These are phyloP conservation scores for Acridotheres tristis DNA, from an alignment of 2,797 vertebrate genomes.

Conservation along the genomic window DNA sequence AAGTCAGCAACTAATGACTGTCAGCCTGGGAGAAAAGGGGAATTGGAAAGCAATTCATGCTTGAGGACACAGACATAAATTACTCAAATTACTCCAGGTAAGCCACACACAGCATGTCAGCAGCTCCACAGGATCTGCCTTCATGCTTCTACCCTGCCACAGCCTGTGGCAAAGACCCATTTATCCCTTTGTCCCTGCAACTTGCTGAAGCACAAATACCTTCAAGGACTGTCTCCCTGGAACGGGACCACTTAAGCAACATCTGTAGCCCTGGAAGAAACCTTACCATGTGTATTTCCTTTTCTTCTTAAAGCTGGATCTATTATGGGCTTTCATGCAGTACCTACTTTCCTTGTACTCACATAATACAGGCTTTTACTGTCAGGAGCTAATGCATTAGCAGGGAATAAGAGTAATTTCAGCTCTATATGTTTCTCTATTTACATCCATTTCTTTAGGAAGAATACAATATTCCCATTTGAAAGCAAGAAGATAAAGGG, in stretches of 20 bases:
- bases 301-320: neutral
- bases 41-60: neutral
- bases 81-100: slow-evolving; percentile 42
- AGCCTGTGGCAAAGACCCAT: neutral
- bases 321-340: neutral
- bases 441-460: neutral
- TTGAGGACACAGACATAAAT: slow-evolving; percentile 30
- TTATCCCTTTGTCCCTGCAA: slow-evolving; percentile 29
- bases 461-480: neutral
- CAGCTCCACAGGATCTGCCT: neutral
- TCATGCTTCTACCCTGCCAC: neutral
- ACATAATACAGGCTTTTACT: neutral
- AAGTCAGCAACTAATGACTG: slow-evolving; percentile 33
- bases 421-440: neutral
- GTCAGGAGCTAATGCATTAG: neutral
- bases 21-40: slow-evolving; percentile 8
- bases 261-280: neutral
- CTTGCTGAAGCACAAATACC: neutral
- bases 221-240: neutral
- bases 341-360: neutral
- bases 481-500: neutral
- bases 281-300: neutral
- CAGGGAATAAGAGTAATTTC: slow-evolving; percentile 1
- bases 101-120: neutral
- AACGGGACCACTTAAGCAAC: neutral